Conservation (phyloP, 2,113 vertebrate species). For the Pelecanus crispus region DNA sequence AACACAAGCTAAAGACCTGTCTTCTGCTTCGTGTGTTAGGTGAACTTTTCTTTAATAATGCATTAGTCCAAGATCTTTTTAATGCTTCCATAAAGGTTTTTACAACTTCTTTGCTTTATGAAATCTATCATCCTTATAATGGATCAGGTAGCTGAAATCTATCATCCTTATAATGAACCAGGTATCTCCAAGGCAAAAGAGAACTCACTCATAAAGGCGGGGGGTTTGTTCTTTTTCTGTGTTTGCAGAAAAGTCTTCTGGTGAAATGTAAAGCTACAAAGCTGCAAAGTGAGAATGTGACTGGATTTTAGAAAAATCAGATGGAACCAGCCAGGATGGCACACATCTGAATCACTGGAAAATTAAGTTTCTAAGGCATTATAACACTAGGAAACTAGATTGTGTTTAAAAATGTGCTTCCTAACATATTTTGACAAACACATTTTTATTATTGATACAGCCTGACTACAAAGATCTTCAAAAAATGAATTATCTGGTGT, state of each 20-base stretch:
- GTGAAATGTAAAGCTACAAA: not conserved
- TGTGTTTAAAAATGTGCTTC: not conserved
- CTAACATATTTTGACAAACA: not conserved
- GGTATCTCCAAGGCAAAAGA: not conserved
- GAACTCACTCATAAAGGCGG: not conserved
- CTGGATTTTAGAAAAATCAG: not conserved
- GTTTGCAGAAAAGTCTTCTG: not conserved
- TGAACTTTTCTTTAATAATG: constrained; percentile 28
- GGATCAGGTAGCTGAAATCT: too few species aligned
- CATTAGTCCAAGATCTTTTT: not conserved
- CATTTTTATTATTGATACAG: not conserved
- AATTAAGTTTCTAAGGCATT: not conserved
- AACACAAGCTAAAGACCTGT: not conserved
- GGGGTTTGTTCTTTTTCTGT: not conserved
- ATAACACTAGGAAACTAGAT: not conserved
- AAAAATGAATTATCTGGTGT: not conserved
- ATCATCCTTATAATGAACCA: not conserved
- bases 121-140: not conserved
- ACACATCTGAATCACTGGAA: not conserved
- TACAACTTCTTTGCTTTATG: not conserved
- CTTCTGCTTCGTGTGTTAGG: not conserved
- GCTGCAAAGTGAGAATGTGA: not conserved
- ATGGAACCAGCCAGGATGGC: not conserved
- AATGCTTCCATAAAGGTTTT: constrained; percentile 26
- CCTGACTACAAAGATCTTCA: not conserved